Base-by-base conservation (phyloP, 2,113 vertebrate species). In the Baryphthengus martii region DNA sequence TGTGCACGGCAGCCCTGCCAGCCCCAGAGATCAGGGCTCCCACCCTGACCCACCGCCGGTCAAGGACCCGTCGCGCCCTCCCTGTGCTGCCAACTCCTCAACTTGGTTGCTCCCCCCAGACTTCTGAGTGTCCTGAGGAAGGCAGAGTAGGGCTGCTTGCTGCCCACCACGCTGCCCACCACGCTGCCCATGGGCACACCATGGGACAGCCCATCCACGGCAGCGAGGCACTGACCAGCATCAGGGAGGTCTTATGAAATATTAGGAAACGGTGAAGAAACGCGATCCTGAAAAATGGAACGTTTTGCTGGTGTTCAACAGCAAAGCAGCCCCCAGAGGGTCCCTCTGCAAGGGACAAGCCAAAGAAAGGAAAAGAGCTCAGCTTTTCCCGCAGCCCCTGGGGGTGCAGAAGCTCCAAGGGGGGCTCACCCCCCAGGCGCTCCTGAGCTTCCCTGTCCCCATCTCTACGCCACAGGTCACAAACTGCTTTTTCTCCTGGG, bases 41-140 rank as follows among this genome's bases (percentile, higher is more conserved):
- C 18, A 53, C 31, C 8, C 44, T 17, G 53, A 89, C 39, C 49
- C 29, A 1, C 71, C 2, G 10, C 20, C 0, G 1, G 53, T 17
- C 56, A 65, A 50, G 40, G 66, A 73, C 50, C 33, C 13, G 3
- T 31, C 59, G 67, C 0, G 0, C 1, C 19, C n/a, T 35, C 47
- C 24, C 72, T 17, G 20, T 9, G 44, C 45, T 3, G 11, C 5
- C 2, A 4, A 11, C 25, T 61, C 37, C 40, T 13, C 29, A 40
- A 3, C 12, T 39, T 4, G 5, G 17, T 12, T 47, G 25, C 24
- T 61, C n/a, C 61, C 59, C 85, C 55, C 66, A 52, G 4, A 62
- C 9, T 90, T 45, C 17, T 81, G 73, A 44, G 66, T 19, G 4
- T 71, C 13, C 14, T 0, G 0, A 59, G 40, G 26, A 25, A 10